Base-by-base conservation (phyloP, 2,113 vertebrate species). In the Eulemur rufifrons region DNA sequence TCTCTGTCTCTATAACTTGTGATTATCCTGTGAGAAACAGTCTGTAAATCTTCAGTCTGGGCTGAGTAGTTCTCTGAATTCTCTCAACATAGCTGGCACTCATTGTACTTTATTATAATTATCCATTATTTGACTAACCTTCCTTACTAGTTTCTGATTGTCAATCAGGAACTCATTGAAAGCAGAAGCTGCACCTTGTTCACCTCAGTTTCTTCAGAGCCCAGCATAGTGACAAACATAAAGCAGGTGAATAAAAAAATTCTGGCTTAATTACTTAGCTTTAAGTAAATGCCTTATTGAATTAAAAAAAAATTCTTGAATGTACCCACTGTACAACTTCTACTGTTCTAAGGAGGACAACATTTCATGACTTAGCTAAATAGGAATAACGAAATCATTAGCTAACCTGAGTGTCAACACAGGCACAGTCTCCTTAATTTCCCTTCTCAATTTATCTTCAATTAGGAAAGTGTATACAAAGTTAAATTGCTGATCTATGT, bases 251-350 rank as follows among this genome's bases (percentile, higher is more conserved):
- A 86, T 47, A 54, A 83, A 54, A 73, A 29, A 13, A 86, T n/a
- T 37, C 34, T 71, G 52, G 14, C 37, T 85, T 74, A 91, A 20
- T 84, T 68, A 85, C 18, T 63, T 81, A 34, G n/a, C 12, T 86
- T 89, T 63, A 89, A 81, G 52, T 69, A 80, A 94, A 95, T 59
- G 32, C 14, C 42, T 87, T 63, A 82, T 74, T 93, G 47, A 52
- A 89, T 61, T 59, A 34, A 13, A 76, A 69, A 69, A 68, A 27
- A 39, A 86, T 89, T 25, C 29, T 82, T 32, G 61, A 56, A 37
- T 27, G 0, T 0, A 50, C 14, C 9, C 95, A n/a, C 6, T 61
- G 0, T 91, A 12, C 42, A 86, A 47, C 2, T 66, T 85, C 54
- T 77, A 29, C 20, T 90, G 0, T 94, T 39, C 11, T 52, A 71